These are phyloP conservation scores for Sebastes vulpes DNA, from an alignment of 2,797 vertebrate species.

Conservation along the genomic window DNA sequence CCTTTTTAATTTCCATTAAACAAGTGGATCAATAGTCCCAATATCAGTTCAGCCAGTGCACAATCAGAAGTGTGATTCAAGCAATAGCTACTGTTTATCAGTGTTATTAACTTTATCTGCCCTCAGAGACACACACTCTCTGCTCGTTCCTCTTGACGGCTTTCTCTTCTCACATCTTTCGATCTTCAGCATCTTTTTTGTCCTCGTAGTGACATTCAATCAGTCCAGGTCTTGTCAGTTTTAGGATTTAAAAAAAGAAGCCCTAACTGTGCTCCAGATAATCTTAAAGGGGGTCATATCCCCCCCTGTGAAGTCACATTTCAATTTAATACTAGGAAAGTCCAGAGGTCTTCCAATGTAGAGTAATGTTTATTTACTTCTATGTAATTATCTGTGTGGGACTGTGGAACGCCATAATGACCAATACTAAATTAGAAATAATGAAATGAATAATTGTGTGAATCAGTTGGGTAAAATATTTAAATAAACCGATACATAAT, in stretches of 20 bases:
- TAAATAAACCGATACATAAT: not conserved
- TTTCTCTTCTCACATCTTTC: not conserved
- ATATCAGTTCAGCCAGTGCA: constrained; percentile 29
- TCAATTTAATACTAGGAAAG: not conserved
- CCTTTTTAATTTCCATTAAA: not conserved
- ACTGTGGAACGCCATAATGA: constrained; percentile 6
- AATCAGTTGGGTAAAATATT: not conserved
- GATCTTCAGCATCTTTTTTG: not conserved
- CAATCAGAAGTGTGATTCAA: constrained; percentile 2
- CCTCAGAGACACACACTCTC: not conserved
- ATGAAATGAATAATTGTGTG: not conserved
- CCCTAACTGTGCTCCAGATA: not conserved
- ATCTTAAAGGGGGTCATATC: not conserved
- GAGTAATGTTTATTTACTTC: not conserved
- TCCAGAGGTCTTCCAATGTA: constrained; percentile 39
- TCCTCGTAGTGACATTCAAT: not conserved
- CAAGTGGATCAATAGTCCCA: not conserved
- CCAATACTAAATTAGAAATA: not conserved
- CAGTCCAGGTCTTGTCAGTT: not conserved
- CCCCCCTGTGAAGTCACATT: not conserved
- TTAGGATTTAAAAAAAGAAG: not conserved
- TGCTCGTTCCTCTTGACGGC: not conserved
- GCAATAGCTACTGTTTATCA: constrained; percentile 10
- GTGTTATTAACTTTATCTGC: constrained; percentile 15
- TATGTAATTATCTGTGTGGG: constrained; percentile 4